Conservation (phyloP, 2,113 vertebrate genomes). For the Felis chaus region DNA sequence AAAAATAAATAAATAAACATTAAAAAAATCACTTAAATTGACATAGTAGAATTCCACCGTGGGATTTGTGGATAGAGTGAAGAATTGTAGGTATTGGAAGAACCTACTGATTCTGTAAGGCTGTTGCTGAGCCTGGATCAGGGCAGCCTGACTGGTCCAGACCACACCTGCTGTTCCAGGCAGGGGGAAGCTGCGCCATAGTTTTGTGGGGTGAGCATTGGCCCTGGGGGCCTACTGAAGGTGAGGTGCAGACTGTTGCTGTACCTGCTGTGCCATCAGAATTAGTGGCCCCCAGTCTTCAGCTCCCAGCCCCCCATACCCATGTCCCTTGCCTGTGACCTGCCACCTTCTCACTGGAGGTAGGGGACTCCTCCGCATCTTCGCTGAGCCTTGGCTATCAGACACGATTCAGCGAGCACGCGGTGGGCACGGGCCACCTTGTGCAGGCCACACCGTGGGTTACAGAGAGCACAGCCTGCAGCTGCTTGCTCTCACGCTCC, state of each 20-base stretch:
- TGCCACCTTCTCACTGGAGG: not conserved
- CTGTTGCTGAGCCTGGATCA: no score
- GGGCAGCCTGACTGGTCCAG: no score
- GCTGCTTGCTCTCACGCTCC: not conserved
- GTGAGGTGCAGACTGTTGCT: no score
- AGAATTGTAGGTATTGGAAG: no score
- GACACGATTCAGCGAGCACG: no score
- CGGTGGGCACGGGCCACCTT: not conserved
- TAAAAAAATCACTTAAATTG: no score
- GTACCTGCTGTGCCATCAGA: no score
- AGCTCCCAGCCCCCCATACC: not conserved
- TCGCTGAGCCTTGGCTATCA: not conserved
- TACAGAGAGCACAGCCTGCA: not conserved
- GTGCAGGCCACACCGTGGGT: not conserved
- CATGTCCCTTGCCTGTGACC: not conserved
- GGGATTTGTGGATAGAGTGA: fast-evolving
- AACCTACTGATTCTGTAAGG: not conserved
- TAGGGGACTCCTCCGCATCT: no score
- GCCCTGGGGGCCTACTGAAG: not conserved
- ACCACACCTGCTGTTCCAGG: no score
- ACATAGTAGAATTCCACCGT: fast-evolving
- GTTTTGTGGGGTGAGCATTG: not conserved
- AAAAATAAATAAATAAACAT: no score
- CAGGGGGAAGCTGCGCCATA: no score
- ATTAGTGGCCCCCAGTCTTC: not conserved